Conservation (phyloP, 2,888 invertebrate genomes). For the Dynastes hyllus region DNA sequence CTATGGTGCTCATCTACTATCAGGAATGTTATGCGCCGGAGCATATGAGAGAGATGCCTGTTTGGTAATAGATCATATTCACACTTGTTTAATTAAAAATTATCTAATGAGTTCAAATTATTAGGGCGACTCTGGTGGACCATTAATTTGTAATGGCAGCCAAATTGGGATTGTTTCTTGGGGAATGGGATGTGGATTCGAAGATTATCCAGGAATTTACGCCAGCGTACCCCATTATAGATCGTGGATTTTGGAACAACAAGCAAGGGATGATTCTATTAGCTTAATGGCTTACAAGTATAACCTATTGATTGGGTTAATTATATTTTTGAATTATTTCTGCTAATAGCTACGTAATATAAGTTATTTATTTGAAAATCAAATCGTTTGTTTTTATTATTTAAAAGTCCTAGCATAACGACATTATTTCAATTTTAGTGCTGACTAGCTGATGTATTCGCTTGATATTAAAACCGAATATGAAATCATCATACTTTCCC, state of each 20-base stretch:
- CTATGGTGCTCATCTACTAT: constrained; percentile 24
- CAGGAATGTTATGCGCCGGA: constrained; percentile 56
- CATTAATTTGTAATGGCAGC: constrained; percentile 53
- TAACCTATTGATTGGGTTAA: not conserved
- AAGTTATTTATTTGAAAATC: no score
- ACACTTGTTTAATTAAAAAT: no score
- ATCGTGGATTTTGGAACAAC: constrained; percentile 53
- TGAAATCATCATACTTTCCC: no score
- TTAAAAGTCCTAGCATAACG: no score
- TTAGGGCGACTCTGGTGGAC: constrained; percentile 62
- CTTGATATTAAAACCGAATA: no score
- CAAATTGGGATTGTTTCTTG: constrained; percentile 60
- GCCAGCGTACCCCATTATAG: constrained; percentile 58
- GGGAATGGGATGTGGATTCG: constrained; percentile 59
- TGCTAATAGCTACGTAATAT: no score
- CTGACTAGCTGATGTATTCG: no score
- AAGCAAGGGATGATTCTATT: constrained; percentile 2
- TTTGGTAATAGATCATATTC: constrained; percentile 38
- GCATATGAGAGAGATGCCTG: constrained; percentile 53
- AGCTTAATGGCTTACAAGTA: not conserved
- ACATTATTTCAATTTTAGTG: no score
- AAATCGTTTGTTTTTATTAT: no score
- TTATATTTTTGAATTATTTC: not conserved
- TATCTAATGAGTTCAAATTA: not conserved
- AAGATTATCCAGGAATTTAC: constrained; percentile 61